phyloP scores from a whole-genome alignment of 2,797 vertebrate species.

The Halcyon chelicuti region DNA sequence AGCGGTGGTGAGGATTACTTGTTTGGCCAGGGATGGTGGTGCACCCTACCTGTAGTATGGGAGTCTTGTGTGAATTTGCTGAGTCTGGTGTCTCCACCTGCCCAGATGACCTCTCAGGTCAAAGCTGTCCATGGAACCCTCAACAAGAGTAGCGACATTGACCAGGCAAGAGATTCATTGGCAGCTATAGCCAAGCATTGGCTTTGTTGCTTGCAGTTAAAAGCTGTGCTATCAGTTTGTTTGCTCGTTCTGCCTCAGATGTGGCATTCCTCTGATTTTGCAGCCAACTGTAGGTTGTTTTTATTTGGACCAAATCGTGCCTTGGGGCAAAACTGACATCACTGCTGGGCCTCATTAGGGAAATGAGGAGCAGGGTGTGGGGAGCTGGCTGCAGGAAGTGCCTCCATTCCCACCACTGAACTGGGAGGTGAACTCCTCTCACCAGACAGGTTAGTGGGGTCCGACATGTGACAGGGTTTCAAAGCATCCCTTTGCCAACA shows the following conservation, averaged over 20 bases:
- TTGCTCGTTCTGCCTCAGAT: neutral
- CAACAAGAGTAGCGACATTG: neutral
- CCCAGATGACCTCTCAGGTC: neutral
- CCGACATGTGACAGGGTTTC: conserved; percentile 32
- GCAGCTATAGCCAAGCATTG: neutral
- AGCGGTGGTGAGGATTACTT: rapidly evolving
- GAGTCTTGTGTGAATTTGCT: neutral
- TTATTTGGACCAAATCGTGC: conserved; percentile 16
- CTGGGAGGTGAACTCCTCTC: conserved; percentile 23
- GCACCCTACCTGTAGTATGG: neutral
- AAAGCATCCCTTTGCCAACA: conserved; percentile 47
- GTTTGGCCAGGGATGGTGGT: rapidly evolving
- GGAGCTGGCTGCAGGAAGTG: neutral
- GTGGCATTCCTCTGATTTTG: conserved; percentile 13
- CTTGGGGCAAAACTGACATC: conserved; percentile 37
- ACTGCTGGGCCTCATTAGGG: conserved; percentile 32
- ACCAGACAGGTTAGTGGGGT: conserved; percentile 63
- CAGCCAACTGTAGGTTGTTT: conserved; percentile 9
- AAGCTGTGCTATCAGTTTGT: neutral
- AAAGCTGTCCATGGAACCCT: neutral
- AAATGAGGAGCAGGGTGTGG: conserved; percentile 34
- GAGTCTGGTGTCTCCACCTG: rapidly evolving
- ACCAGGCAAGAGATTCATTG: neutral
- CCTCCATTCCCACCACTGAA: conserved; percentile 30
- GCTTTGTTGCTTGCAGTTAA: neutral